Evolutionary conservation across 2,888 invertebrate species (phyloP), one percentile per base, ranked within the genome.

Genomic region (Hedya salicella): DNA sequence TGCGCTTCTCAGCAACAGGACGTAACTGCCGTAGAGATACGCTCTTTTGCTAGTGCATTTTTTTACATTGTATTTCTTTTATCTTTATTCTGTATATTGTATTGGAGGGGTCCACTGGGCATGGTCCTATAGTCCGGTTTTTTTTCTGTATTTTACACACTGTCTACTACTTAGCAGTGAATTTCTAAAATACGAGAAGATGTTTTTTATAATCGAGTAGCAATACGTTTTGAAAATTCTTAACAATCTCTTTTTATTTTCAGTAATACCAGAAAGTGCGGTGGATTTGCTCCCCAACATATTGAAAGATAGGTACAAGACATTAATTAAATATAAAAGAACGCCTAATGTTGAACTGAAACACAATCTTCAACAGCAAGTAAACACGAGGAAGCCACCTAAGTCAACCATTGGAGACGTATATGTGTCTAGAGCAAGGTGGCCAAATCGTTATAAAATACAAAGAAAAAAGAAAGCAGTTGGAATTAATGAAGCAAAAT

Each of bases 291-390:
- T 78, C 13, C 77, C 82, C 25, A 85, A 85, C 54, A 75, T 82
- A 1, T 83, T 89, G 40, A 86, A 81, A 71, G 85, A 89, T 14
- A 79, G 80, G 70, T 86, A 83, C 50, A 85, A 77, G 57, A 73
- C 80, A 44, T 66, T 86, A 9, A 80, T 81, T 1, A 88, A 86
- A 75, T 81, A 83, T 62, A 87, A 79, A 65, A 85, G 80, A 71
- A 68, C 78, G 60, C 88, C 89, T 11, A 85, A 82, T 73, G 74
- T 88, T 4, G 79, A 88, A 71, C 70, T 90, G n/a, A 81, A 76
- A 66, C 89, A 90, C 50, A 86, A 86, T 67, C 74, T 87, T 39
- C 77, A 85, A 39, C 89, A 91, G 66, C 87, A 88, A 70, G 81
- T 89, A 0, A 89, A 82, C 69, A 82, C 87, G 60, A 80, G 75